phyloP scores from a whole-genome alignment of 2,888 invertebrate species.

The Caenorhabditis zanzibari region DNA sequence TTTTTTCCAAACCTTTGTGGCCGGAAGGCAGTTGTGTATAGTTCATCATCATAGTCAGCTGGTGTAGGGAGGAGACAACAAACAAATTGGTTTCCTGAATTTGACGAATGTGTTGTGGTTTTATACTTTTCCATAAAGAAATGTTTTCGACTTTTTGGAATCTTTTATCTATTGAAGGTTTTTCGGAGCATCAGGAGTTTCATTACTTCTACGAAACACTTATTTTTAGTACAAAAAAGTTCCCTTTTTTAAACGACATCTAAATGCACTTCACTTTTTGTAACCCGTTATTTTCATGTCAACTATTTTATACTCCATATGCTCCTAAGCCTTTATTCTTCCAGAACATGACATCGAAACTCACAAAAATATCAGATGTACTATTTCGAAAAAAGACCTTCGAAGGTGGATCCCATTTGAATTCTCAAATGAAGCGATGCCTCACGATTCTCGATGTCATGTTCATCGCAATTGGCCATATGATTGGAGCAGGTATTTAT shows the following conservation, averaged over 20 bases:
- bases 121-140: background rate
- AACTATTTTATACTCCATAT: background rate
- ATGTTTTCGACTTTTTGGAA: background rate
- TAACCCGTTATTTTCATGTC: background rate
- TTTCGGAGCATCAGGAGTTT: too few species aligned
- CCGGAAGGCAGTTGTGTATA: background rate
- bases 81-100: slow-evolving; percentile 2
- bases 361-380: background rate
- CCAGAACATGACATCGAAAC: slow-evolving; percentile 1
- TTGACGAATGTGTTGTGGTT: background rate
- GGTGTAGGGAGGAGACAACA: background rate
- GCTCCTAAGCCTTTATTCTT: background rate
- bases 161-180: too few species aligned
- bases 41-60: background rate
- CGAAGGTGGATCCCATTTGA: slow-evolving; percentile 45
- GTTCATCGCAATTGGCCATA: slow-evolving; percentile 72
- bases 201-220: too few species aligned
- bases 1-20: background rate
- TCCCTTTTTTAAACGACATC: background rate
- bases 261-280: background rate
- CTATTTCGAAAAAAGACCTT: slow-evolving; percentile 52
- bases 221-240: too few species aligned
- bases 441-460: slow-evolving; percentile 67
- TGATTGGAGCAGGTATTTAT: slow-evolving; percentile 74
- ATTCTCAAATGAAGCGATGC: slow-evolving; percentile 68